phyloP scores from a whole-genome alignment of 1,140 invertebrate genomes.

The Odontomachus brunneus region DNA sequence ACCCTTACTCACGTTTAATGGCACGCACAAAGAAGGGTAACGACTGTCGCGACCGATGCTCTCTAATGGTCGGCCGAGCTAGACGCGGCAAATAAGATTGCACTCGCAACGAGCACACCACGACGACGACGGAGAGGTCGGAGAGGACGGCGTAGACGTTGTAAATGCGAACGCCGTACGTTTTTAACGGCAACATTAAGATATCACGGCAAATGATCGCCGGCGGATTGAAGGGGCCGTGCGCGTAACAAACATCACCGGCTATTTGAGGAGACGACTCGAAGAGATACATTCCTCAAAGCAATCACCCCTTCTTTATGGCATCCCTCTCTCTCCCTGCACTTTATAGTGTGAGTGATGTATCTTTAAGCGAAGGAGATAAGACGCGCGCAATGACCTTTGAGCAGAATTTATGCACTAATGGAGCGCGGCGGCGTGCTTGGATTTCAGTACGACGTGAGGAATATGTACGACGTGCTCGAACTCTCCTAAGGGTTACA shows the following conservation, averaged over 20 bases:
- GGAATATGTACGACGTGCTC: background rate
- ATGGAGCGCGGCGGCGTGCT: background rate
- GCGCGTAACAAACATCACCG: slow-evolving; percentile 12
- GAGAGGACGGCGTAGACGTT: background rate
- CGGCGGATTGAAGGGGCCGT: slow-evolving; percentile 27
- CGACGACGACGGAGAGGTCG: background rate
- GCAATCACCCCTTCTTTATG: slow-evolving; percentile 26
- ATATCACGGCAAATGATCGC: slow-evolving; percentile 48
- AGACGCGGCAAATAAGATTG: slow-evolving; percentile 47
- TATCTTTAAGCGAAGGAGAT: background rate
- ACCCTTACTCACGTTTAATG: slow-evolving; percentile 55
- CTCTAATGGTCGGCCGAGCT: slow-evolving; percentile 34
- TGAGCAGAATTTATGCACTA: background rate
- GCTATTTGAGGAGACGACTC: background rate
- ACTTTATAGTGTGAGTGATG: slow-evolving; percentile 5
- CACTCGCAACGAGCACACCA: background rate
- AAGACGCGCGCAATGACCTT: background rate
- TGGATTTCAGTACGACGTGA: background rate
- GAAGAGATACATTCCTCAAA: slow-evolving; percentile 1
- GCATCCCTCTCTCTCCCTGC: background rate
- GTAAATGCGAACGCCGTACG: slow-evolving; percentile 18
- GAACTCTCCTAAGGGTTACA: background rate
- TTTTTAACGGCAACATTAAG: slow-evolving; percentile 52
- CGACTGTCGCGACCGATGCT: slow-evolving; percentile 26
- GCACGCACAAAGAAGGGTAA: slow-evolving; percentile 49